Evolutionary conservation across 2,797 vertebrate species (phyloP).

Genomic region (Paedocypris micromegethes): DNA sequence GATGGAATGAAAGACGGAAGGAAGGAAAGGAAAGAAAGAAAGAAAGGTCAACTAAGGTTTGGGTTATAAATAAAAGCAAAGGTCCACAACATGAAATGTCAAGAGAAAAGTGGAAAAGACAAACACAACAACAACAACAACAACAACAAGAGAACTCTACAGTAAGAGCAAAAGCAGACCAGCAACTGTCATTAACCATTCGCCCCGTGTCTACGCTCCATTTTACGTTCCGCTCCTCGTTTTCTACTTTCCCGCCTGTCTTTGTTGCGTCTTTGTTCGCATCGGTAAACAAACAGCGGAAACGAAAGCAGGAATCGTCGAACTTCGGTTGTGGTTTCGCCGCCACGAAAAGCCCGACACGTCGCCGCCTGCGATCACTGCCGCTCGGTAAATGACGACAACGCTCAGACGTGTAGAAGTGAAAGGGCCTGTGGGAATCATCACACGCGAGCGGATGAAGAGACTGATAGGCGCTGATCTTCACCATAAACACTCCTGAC

Average conservation of each 20-base stretch:
- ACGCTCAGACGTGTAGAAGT: constrained; percentile 28
- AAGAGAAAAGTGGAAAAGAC: not conserved
- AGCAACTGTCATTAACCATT: too few relatives aligned
- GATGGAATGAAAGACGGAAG: not conserved
- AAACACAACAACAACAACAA: too few relatives aligned
- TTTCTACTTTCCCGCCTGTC: too few relatives aligned
- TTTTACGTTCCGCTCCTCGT: too few relatives aligned
- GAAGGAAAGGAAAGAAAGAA: not conserved
- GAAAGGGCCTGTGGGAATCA: constrained; percentile 24
- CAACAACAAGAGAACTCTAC: too few relatives aligned
- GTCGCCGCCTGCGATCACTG: constrained; percentile 8
- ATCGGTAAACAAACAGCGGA: too few relatives aligned
- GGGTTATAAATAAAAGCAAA: not conserved
- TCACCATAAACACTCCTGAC: constrained; percentile 90
- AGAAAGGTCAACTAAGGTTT: not conserved
- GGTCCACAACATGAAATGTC: not conserved
- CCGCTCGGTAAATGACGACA: constrained; percentile 27
- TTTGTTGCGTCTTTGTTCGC: too few relatives aligned
- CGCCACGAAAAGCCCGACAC: too few relatives aligned
- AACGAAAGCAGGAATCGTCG: too few relatives aligned
- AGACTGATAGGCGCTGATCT: constrained; percentile 79
- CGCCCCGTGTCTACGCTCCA: too few relatives aligned
- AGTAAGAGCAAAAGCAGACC: too few relatives aligned
- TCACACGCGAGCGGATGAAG: constrained; percentile 48
- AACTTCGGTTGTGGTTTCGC: too few relatives aligned